phyloP scores from a whole-genome alignment of 1,140 invertebrate genomes.

The Drosophila virilis region DNA sequence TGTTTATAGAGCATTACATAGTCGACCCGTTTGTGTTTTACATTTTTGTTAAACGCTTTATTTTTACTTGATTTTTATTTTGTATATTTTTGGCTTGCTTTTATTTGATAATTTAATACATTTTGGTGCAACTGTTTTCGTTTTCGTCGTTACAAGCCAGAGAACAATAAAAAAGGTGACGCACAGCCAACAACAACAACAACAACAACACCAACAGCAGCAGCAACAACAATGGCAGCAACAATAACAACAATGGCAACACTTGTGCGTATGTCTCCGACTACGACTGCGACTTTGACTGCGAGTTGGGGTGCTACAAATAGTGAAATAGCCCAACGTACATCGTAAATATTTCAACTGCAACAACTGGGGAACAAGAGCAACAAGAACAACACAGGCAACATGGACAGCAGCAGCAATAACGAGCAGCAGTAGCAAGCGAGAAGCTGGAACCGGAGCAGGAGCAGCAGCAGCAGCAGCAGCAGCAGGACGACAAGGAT shows the following conservation, averaged over 20 bases:
- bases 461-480: slow-evolving; percentile 38
- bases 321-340: slow-evolving; percentile 81
- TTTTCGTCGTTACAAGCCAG: slow-evolving; percentile 62
- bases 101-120: slow-evolving; percentile 77
- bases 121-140: slow-evolving; percentile 73
- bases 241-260: slow-evolving; percentile 36
- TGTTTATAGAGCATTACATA: background rate
- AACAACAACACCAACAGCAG: slow-evolving; percentile 13
- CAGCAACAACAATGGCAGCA: background rate
- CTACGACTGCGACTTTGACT: slow-evolving; percentile 14
- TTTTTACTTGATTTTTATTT: slow-evolving; percentile 23
- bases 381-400: slow-evolving; percentile 45
- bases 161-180: slow-evolving; percentile 69
- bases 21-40: background rate
- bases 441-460: too few relatives aligned
- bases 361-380: slow-evolving; percentile 70
- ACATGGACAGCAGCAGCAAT: slow-evolving; percentile 71
- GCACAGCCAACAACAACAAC: slow-evolving; percentile 49
- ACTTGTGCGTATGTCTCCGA: slow-evolving; percentile 75
- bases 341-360: slow-evolving; percentile 82
- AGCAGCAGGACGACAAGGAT: slow-evolving; percentile 6
- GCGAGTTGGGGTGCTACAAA: slow-evolving; percentile 64
- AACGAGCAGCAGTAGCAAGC: slow-evolving; percentile 54
- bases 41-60: slow-evolving; percentile 9
- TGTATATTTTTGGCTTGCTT: slow-evolving; percentile 37